Conservation (phyloP, 2,113 vertebrate genomes). For the Gavialis gangeticus region DNA sequence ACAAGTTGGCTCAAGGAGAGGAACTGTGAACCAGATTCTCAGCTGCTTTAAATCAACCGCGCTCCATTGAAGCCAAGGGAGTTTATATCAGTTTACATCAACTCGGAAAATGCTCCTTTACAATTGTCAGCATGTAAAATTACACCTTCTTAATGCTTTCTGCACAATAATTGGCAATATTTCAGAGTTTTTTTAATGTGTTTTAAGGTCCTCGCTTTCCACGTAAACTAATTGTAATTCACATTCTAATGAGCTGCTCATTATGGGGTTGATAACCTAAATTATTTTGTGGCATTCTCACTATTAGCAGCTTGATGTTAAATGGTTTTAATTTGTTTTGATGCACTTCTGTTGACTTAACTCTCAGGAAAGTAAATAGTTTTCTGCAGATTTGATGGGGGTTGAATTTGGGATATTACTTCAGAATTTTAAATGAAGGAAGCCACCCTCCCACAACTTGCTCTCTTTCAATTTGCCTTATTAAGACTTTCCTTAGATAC, state of each 20-base stretch:
- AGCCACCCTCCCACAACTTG: conserved; percentile 40
- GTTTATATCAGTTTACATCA: background rate
- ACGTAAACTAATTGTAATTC: conserved; percentile 59
- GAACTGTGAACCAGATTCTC: background rate
- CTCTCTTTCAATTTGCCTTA: background rate
- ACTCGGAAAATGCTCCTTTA: background rate
- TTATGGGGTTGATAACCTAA: conserved; percentile 57
- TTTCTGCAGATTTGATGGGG: conserved; percentile 35
- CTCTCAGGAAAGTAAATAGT: background rate
- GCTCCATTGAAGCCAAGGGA: background rate
- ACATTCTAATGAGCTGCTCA: conserved; percentile 60
- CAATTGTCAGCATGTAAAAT: background rate
- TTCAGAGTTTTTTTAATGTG: conserved; percentile 10
- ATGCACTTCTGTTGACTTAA: conserved; percentile 55
- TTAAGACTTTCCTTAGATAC: conserved; percentile 28
- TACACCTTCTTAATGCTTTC: background rate
- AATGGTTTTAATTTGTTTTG: conserved; percentile 59
- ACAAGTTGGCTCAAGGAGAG: background rate
- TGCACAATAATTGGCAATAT: conserved; percentile 20
- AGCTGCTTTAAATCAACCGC: background rate
- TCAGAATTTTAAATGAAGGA: conserved; percentile 26
- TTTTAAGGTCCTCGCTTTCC: conserved; percentile 17
- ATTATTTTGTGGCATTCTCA: conserved; percentile 46
- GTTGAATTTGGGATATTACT: background rate
- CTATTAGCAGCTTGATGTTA: conserved; percentile 44